These are phyloP conservation scores for Orthosia gracilis DNA, from an alignment of 2,888 invertebrate genomes.

Conservation along the genomic window DNA sequence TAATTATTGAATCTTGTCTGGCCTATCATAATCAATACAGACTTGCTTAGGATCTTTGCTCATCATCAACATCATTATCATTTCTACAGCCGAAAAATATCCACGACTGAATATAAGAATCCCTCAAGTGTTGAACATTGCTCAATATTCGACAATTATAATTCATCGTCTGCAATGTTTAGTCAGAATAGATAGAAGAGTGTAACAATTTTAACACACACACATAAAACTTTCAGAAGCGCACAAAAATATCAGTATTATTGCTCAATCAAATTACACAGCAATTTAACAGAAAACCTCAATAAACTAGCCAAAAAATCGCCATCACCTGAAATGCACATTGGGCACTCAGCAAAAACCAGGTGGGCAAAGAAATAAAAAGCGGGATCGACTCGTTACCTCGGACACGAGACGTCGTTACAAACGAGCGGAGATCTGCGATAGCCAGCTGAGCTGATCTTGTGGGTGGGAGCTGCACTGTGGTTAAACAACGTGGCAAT, in stretches of 20 bases:
- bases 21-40: neutral
- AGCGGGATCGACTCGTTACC: conserved; percentile 67
- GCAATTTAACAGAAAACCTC: conserved; percentile 32
- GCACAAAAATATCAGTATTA: too few species aligned
- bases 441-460: conserved; percentile 68
- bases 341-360: conserved; percentile 67
- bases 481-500: conserved; percentile 23
- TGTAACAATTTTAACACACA: too few species aligned
- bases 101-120: too few species aligned
- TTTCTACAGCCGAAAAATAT: too few species aligned
- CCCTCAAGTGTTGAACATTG: too few species aligned
- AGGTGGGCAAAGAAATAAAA: conserved; percentile 69
- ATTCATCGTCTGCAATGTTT: neutral
- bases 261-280: conserved; percentile 18
- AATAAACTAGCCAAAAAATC: conserved; percentile 49
- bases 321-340: conserved; percentile 51
- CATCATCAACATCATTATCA: too few species aligned
- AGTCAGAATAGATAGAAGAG: neutral
- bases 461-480: conserved; percentile 64
- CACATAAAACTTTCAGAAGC: neutral
- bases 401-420: conserved; percentile 67
- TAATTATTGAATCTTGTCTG: neutral
- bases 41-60: rapidly evolving
- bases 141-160: neutral
- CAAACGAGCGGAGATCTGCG: conserved; percentile 71